Evolutionary conservation across 2,888 invertebrate genomes (phyloP).

Genomic region (Xylota segnis): DNA sequence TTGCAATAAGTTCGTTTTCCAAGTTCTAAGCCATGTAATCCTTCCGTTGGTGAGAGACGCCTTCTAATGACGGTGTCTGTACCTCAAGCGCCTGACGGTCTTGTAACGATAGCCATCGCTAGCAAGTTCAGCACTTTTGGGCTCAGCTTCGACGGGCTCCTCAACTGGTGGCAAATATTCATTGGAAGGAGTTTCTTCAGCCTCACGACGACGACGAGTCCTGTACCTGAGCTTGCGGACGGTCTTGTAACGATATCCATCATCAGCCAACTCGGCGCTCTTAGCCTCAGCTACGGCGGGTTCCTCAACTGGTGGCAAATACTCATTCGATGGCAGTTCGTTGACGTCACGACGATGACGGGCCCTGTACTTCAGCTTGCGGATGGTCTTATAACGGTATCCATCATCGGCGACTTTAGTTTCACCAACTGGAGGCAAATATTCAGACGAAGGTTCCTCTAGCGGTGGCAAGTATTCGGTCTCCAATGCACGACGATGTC

Average conservation of each 20-base stretch:
- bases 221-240: conserved; percentile 80
- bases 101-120: conserved; percentile 83
- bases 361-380: conserved; percentile 81
- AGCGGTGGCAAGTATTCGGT: conserved; percentile 81
- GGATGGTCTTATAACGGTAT: conserved; percentile 83
- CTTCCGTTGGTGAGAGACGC: background rate
- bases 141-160: conserved; percentile 68
- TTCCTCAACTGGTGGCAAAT: conserved; percentile 80
- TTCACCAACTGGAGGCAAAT: conserved; percentile 80
- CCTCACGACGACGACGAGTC: conserved; percentile 62
- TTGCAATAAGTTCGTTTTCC: conserved; percentile 38
- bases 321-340: conserved; percentile 81
- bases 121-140: conserved; percentile 81
- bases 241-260: conserved; percentile 81
- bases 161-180: conserved; percentile 81
- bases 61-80: conserved; percentile 81
- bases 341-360: conserved; percentile 82
- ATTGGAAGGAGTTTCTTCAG: conserved; percentile 76
- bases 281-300: conserved; percentile 80
- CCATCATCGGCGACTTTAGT: conserved; percentile 82
- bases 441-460: conserved; percentile 79
- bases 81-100: conserved; percentile 81
- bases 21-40: conserved; percentile 1
- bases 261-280: conserved; percentile 79
- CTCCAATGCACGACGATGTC: conserved; percentile 81